Conservation (phyloP, 2,113 vertebrate genomes). For the Rafetus swinhoei region DNA sequence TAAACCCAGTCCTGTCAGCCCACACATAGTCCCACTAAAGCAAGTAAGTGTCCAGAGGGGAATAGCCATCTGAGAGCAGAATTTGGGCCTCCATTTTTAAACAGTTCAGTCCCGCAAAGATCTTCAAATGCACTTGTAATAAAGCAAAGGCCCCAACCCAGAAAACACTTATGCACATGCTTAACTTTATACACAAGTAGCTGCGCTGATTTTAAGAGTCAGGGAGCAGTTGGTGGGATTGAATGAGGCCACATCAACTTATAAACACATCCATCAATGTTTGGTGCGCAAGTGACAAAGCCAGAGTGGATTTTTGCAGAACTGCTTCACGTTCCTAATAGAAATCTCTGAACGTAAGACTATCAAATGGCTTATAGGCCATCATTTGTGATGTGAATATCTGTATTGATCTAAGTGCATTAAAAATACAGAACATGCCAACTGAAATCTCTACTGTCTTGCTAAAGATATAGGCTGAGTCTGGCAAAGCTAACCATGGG, state of each 20-base stretch:
- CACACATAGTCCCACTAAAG: accelerated
- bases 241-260: background rate
- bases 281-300: background rate
- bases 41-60: background rate
- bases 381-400: background rate
- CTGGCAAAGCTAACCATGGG: conserved; percentile 14
- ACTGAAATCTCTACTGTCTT: background rate
- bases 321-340: background rate
- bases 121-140: accelerated
- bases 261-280: background rate
- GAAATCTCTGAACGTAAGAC: background rate
- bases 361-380: background rate
- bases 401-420: background rate
- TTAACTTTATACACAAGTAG: background rate
- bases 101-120: background rate
- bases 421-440: background rate
- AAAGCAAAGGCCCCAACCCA: background rate
- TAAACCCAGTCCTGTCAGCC: background rate
- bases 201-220: background rate
- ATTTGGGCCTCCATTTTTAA: background rate
- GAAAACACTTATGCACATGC: background rate
- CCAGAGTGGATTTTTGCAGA: background rate
- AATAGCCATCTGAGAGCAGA: background rate
- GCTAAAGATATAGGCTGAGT: background rate
- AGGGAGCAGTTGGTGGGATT: background rate